phyloP scores from a whole-genome alignment of 2,113 vertebrate genomes.

The Heliornis fulica region DNA sequence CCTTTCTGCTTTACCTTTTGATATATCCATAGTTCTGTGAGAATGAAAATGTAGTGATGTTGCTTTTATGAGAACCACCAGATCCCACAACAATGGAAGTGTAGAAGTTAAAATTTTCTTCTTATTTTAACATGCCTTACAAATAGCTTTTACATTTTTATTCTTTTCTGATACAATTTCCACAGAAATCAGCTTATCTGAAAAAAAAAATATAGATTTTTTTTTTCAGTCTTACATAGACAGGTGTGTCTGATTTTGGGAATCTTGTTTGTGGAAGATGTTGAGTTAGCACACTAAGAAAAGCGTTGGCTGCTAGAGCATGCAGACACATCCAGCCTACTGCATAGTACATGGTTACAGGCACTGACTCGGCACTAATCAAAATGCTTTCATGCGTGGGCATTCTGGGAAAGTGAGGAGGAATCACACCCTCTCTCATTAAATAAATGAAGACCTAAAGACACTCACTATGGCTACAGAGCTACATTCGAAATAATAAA shows the following conservation, averaged over 20 bases:
- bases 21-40: slow-evolving; percentile 29
- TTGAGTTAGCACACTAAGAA: not conserved
- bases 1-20: slow-evolving; percentile 35
- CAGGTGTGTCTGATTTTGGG: not conserved
- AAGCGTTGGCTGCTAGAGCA: not conserved
- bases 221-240: not conserved
- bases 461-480: not conserved
- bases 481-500: not conserved
- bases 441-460: not conserved
- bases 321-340: not conserved
- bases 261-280: not conserved
- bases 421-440: not conserved
- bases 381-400: not conserved
- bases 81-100: not conserved
- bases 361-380: slow-evolving; percentile 11
- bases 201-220: not conserved
- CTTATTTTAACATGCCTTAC: not conserved
- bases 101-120: not conserved
- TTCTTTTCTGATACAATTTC: not conserved
- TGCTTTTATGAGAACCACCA: not conserved
- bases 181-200: not conserved
- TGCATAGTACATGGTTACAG: not conserved
- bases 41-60: not conserved
- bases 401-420: not conserved
- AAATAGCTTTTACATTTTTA: not conserved